Evolutionary conservation across 2,797 vertebrate species (phyloP), one percentile per base, ranked within the genome.

Genomic region (Leptoclinus maculatus): DNA sequence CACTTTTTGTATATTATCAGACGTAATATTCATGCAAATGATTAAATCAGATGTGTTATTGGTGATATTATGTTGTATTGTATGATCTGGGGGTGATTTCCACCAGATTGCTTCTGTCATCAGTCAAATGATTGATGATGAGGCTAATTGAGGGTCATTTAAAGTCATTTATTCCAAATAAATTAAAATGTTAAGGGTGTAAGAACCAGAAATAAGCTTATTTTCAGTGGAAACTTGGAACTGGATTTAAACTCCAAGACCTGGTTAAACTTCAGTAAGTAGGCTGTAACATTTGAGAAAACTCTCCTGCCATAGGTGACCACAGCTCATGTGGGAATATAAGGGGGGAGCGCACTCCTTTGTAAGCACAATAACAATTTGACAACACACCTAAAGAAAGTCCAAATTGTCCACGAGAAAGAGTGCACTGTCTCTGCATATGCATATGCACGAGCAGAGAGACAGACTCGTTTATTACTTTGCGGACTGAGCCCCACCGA

Each of bases 391-490:
- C 3, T 13, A 2, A 8, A 32, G 7, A 27, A 41, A 66, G 51
- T 29, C 38, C 38, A n/a, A 11, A 11, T 5, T 32, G 13, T 5
- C 39, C 38, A 4, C 39, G 17, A 23, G 47, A 72, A 41, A 12
- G 2, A 62, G 54, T 38, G 19, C 4, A 29, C 3, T 16, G 2
- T 34, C 1, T 69, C n/a, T 7, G 14, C 70, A n/a, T 59, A 60
- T 79, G 51, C 66, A 65, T 73, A 67, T 60, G 43, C 1, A 74
- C 14, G 12, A 63, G 73, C 45, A 14, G 17, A 23, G 43, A 38
- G 16, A 17, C 70, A 53, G 74, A 38, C 64, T 72, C 71, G 7
- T 66, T 32, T 19, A 41, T 21, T 47, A 19, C 3, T 32, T 11
- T 11, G 29, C 56, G 29, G 29, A 57, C 27, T 17, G 32, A 59